Conservation (phyloP, 2,113 vertebrate species). For the Fulica atra region DNA sequence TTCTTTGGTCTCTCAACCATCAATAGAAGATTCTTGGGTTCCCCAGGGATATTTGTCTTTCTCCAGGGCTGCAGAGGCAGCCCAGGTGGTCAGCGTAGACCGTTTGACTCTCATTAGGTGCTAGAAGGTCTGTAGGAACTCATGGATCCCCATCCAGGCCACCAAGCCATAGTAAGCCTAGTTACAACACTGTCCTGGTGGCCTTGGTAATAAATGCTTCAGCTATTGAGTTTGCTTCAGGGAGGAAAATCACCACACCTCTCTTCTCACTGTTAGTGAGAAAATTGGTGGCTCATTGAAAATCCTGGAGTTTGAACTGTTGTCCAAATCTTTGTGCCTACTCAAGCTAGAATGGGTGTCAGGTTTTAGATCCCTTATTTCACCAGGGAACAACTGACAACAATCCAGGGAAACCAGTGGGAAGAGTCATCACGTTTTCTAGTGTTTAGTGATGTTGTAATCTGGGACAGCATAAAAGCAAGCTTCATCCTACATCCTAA, state of each 20-base stretch:
- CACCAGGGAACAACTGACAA: background rate
- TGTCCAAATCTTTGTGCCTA: background rate
- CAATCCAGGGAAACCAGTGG: background rate
- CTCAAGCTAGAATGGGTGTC: background rate
- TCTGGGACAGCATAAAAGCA: background rate
- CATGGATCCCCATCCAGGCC: background rate
- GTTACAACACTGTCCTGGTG: background rate
- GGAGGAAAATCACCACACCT: background rate
- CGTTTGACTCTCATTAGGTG: background rate
- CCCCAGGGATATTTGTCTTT: background rate
- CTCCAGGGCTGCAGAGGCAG: background rate
- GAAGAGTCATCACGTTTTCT: background rate
- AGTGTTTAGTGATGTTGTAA: background rate
- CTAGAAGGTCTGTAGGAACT: background rate
- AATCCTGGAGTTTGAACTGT: background rate
- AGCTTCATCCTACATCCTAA: background rate
- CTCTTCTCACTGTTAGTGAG: background rate
- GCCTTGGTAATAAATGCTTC: background rate
- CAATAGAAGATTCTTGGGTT: fast-evolving
- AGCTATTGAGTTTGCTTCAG: background rate
- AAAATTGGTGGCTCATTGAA: background rate
- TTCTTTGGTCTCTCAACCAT: background rate
- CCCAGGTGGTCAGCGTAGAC: background rate
- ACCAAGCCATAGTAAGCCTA: background rate
- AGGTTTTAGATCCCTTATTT: background rate